Percentiles rank a stretch among this genome's conserved stretches.
These are phyloP conservation scores for human DNA, from an alignment of 2,113 vertebrate species.

Conservation along the genomic window GRCh38 chr4:76467501-76468000, in stretches of 20 bases:
- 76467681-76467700: neutral
- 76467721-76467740: neutral
- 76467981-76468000: neutral
- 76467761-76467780: neutral
- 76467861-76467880: neutral
- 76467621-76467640: neutral
- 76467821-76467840: neutral
- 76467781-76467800: neutral
- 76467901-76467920: neutral
- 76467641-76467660: neutral
- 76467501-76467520: neutral
- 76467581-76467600: neutral
- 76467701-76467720: neutral
- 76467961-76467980: neutral
- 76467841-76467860: neutral
- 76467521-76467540: neutral
- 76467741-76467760: neutral
- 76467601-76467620: neutral
- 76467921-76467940: neutral
- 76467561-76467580: neutral
- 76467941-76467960: neutral
- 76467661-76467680: neutral
- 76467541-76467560: neutral
- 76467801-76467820: neutral
- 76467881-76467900: neutral